Percentiles rank a stretch among this genome's conserved stretches.
Conservation (phyloP, 1,140 invertebrate species). For the Popillia japonica region DNA sequence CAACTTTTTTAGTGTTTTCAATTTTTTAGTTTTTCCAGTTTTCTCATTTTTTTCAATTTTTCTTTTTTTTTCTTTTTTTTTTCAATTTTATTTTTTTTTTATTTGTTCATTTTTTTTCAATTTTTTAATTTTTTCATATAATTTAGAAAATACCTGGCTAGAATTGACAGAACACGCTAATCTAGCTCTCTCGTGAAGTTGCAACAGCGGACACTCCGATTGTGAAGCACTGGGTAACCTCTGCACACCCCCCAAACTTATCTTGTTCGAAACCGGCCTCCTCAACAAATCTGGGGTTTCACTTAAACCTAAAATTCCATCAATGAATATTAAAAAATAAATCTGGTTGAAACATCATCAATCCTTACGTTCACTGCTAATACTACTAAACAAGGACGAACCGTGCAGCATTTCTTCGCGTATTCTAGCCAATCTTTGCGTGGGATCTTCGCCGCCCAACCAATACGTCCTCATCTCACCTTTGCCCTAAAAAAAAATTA, state of each 20-base stretch:
- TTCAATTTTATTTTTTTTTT: no score
- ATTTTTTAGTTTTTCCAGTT: no score
- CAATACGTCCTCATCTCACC: conserved; percentile 80
- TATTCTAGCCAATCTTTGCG: conserved; percentile 54
- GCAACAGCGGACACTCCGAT: conserved; percentile 49
- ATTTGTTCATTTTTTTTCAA: no score
- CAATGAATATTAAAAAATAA: conserved; percentile 18
- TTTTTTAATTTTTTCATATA: neutral
- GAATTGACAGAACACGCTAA: conserved; percentile 49
- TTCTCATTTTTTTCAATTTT: no score
- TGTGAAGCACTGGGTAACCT: conserved; percentile 39
- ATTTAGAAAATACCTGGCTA: conserved; percentile 47
- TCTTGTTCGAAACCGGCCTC: conserved; percentile 37
- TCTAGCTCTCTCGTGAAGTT: conserved; percentile 54
- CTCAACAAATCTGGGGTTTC: conserved; percentile 57
- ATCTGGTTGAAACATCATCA: conserved; percentile 10
- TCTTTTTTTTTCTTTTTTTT: no score
- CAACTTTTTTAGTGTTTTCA: no score
- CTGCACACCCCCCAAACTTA: neutral
- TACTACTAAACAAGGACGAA: conserved; percentile 56
- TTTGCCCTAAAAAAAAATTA: conserved; percentile 68
- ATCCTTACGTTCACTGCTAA: conserved; percentile 56
- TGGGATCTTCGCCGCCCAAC: conserved; percentile 71
- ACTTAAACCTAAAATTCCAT: conserved; percentile 51
- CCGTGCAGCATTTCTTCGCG: conserved; percentile 53